Evolutionary conservation across 2,888 invertebrate genomes (phyloP), one percentile per base, ranked within the genome.

Genomic region (Drosophila yooni): DNA sequence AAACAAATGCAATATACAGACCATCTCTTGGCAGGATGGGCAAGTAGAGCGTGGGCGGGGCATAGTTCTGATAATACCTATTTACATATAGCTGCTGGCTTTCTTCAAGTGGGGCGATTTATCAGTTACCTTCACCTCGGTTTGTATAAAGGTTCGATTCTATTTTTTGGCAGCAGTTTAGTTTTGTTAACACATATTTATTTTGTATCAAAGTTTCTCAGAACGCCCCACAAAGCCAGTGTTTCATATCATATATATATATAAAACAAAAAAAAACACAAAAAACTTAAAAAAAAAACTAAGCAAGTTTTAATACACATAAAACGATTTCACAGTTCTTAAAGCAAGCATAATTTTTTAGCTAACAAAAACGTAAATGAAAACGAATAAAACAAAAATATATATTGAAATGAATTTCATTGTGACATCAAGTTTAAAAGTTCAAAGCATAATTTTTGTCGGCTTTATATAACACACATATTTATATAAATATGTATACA

Each of bases 391-490:
- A 52, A 54, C 15, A 48, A 33, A 51, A 67, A 70, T 51, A 63
- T 13, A 66, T 58, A 62, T 63, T 71, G 77, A 67, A 69, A 70
- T 58, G 66, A 62, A 72, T 76, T 76, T 80, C 74, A 70, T 70
- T 76, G 76, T 76, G 72, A 80, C 70, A 74, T 67, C 68, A 83
- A 83, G 81, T 79, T 81, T 70, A 70, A 83, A 79, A 87, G 83
- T 83, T 83, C 85, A 83, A 83, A 83, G 70, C 74, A 88, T 83
- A 59, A 81, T 83, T 85, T 88, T 88, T 78, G 86, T 88, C 86
- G 79, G 81, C 81, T 86, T 81, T 83, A 82, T 74, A 82, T 75
- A 74, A 70, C 33, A 65, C 60, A 57, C 50, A 38, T 63, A 27
- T 46, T 64, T 50, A 71, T 56, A 51, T 31, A 69, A 36, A 51